These are phyloP conservation scores for Rhinatrema bivittatum DNA, from an alignment of 2,797 vertebrate genomes.

Conservation along the genomic window DNA sequence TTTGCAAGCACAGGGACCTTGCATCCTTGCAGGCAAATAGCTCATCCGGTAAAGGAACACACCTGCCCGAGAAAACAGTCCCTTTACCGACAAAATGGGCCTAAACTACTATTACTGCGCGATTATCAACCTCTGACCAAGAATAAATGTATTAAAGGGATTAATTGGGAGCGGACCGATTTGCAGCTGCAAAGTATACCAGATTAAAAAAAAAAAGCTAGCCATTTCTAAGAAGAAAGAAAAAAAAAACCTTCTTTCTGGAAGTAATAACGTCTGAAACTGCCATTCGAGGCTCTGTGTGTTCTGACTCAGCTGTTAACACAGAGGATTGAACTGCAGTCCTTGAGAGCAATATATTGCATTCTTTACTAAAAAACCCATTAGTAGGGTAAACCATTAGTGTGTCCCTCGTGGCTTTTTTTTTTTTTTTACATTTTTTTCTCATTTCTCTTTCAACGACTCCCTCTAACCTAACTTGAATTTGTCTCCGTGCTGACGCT, in stretches of 20 bases:
- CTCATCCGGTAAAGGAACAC: too few relatives aligned
- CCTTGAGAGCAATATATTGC: not conserved
- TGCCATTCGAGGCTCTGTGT: not conserved
- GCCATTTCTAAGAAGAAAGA: not conserved
- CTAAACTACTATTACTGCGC: too few relatives aligned
- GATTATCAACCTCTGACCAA: too few relatives aligned
- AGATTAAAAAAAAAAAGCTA: not conserved
- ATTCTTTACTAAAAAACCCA: not conserved
- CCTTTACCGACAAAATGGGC: too few relatives aligned
- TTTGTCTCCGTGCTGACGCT: not conserved
- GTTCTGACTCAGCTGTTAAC: constrained; percentile 1
- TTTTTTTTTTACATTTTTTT: constrained; percentile 6
- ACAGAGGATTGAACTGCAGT: not conserved
- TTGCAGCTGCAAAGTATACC: not conserved
- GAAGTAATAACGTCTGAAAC: constrained; percentile 6
- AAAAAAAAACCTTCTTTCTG: not conserved
- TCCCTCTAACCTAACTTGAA: not conserved
- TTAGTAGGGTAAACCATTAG: not conserved
- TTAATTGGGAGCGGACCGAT: not conserved
- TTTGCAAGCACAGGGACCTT: too few relatives aligned
- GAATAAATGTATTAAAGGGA: not conserved
- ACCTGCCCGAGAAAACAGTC: too few relatives aligned
- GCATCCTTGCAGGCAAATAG: too few relatives aligned
- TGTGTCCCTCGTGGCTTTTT: not conserved
- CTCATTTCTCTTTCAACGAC: not conserved